These are phyloP conservation scores for Chrysaora quinquecirrha DNA, from an alignment of 30 jellyfish, hydroid and myxozoan species.

Conservation along the genomic window DNA sequence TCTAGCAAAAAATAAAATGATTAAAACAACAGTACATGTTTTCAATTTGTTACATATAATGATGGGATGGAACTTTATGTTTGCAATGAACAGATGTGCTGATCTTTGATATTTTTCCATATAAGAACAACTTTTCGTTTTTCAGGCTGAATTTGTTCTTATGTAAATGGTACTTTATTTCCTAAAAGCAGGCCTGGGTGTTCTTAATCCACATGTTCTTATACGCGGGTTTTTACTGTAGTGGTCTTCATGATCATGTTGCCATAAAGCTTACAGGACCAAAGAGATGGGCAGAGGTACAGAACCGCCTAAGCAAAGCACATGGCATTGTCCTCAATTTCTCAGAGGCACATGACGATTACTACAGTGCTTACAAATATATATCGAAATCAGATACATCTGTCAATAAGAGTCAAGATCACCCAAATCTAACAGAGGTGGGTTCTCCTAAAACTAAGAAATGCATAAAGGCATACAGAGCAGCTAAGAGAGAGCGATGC, in stretches of 20 bases:
- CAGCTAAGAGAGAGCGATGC: background rate
- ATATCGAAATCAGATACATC: background rate
- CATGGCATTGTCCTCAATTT: conserved; percentile 31
- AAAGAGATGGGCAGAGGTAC: conserved; percentile 11
- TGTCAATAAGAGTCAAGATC: conserved; percentile 22
- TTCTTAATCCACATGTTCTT: no score
- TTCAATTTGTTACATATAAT: no score
- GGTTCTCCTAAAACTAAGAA: conserved; percentile 39
- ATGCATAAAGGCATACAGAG: conserved; percentile 25
- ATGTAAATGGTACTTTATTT: no score
- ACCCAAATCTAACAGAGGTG: conserved; percentile 31
- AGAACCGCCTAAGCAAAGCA: background rate
- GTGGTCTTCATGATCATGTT: conserved; percentile 28
- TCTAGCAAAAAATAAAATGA: no score
- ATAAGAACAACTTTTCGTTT: no score
- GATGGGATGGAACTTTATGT: no score
- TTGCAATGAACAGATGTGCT: no score
- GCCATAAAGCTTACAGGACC: conserved; percentile 36
- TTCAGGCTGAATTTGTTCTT: no score
- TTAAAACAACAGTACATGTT: no score
- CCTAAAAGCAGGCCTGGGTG: no score
- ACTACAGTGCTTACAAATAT: conserved; percentile 29
- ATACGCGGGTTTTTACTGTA: no score
- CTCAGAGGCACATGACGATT: conserved; percentile 18
- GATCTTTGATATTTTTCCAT: no score